phyloP scores from a whole-genome alignment of 2,797 vertebrate genomes.

The Echeneis naucrates region DNA sequence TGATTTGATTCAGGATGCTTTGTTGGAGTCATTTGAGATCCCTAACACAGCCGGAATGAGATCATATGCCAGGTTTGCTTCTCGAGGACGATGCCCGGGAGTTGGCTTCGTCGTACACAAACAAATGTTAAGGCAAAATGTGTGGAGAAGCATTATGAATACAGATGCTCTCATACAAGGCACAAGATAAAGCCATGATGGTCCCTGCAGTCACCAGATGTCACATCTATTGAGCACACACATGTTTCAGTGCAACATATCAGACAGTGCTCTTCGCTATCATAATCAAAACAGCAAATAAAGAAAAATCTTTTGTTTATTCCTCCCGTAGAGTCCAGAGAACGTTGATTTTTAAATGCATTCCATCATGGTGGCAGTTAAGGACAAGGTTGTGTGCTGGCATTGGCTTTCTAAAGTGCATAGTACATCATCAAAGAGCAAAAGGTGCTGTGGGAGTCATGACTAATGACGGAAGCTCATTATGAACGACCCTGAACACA shows the following conservation, averaged over 20 bases:
- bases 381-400: conserved; percentile 34
- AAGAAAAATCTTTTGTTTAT: conserved; percentile 23
- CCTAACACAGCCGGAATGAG: conserved; percentile 71
- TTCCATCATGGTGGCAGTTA: conserved; percentile 58
- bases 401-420: conserved; percentile 58
- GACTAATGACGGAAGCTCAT: conserved; percentile 59
- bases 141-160: conserved; percentile 7
- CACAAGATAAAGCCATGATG: neutral
- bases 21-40: conserved; percentile 73
- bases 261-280: neutral
- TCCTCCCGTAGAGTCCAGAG: conserved; percentile 14
- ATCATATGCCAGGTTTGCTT: conserved; percentile 62
- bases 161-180: conserved; percentile 7
- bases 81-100: conserved; percentile 54
- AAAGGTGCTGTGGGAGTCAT: conserved; percentile 43
- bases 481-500: conserved; percentile 37
- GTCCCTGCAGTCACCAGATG: conserved; percentile 20
- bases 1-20: conserved; percentile 79
- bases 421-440: conserved; percentile 48
- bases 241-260: neutral
- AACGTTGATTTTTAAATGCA: conserved; percentile 23
- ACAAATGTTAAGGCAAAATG: conserved; percentile 50
- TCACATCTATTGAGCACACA: conserved; percentile 2
- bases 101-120: conserved; percentile 38
- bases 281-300: conserved; percentile 19